These are phyloP conservation scores for Nebria salina DNA, from an alignment of 2,888 invertebrate species.

Conservation along the genomic window DNA sequence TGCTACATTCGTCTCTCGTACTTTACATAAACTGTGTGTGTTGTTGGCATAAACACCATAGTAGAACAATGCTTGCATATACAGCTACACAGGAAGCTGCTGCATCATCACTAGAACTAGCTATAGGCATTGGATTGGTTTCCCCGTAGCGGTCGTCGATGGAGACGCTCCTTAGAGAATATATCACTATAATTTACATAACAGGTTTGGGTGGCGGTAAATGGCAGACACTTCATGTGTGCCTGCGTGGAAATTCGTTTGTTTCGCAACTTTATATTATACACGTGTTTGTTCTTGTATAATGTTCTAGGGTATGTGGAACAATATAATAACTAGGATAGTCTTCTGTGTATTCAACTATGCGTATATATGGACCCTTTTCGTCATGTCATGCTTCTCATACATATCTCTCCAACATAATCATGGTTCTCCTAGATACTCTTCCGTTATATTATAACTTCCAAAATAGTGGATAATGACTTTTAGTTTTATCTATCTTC, in stretches of 20 bases:
- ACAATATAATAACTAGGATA: background rate
- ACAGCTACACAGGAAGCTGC: background rate
- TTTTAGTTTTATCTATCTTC: no score
- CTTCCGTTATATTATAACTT: no score
- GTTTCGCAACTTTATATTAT: background rate
- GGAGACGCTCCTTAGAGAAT: background rate
- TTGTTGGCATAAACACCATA: background rate
- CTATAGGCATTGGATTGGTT: background rate
- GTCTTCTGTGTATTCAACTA: background rate
- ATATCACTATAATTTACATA: constrained; percentile 1
- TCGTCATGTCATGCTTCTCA: background rate
- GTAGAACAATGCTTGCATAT: background rate
- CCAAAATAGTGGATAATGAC: no score
- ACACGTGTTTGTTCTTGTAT: background rate
- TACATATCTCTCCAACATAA: background rate
- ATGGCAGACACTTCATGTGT: background rate
- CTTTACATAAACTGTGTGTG: background rate
- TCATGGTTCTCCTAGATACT: background rate
- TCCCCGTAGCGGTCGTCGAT: background rate
- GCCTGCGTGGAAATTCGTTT: background rate
- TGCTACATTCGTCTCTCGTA: background rate
- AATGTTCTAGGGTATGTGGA: background rate
- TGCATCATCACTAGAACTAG: background rate
- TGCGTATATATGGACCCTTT: background rate
- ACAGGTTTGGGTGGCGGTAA: background rate